phyloP scores from a whole-genome alignment of 2,888 invertebrate genomes.

The Trimorus sp. region DNA sequence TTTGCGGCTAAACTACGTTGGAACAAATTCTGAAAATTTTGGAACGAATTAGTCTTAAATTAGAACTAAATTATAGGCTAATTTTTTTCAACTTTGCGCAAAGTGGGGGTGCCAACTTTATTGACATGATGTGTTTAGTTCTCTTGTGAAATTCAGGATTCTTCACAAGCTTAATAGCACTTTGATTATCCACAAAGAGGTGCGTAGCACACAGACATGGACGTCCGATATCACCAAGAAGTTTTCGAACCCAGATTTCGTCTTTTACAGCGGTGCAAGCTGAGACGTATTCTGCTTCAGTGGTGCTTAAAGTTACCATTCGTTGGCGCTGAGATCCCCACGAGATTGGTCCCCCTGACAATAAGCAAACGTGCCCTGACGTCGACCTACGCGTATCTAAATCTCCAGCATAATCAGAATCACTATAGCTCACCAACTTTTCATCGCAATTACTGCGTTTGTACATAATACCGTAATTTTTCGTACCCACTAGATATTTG shows the following conservation, averaged over 20 bases:
- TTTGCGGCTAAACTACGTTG: no score
- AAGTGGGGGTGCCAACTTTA: no score
- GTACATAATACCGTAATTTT: conserved; percentile 61
- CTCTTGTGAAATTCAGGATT: conserved; percentile 45
- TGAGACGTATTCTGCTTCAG: conserved; percentile 44
- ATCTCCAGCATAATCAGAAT: conserved; percentile 17
- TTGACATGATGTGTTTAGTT: conserved; percentile 46
- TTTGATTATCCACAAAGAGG: conserved; percentile 46
- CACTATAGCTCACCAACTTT: background rate
- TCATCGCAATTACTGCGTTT: background rate
- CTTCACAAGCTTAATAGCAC: conserved; percentile 38
- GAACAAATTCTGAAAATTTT: no score
- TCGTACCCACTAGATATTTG: conserved; percentile 54
- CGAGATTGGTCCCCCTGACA: conserved; percentile 42
- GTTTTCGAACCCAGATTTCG: conserved; percentile 35
- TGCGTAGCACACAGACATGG: conserved; percentile 20
- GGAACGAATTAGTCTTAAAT: no score
- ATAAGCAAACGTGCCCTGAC: conserved; percentile 55
- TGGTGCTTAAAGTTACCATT: conserved; percentile 50
- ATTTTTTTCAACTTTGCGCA: no score
- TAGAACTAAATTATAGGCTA: no score
- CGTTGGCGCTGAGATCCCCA: conserved; percentile 47
- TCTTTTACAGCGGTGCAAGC: conserved; percentile 43
- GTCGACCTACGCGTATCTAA: conserved; percentile 29
- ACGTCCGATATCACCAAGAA: conserved; percentile 31